These are phyloP conservation scores for Hyperopisus bebe DNA, from an alignment of 2,113 vertebrate species.

Conservation along the genomic window DNA sequence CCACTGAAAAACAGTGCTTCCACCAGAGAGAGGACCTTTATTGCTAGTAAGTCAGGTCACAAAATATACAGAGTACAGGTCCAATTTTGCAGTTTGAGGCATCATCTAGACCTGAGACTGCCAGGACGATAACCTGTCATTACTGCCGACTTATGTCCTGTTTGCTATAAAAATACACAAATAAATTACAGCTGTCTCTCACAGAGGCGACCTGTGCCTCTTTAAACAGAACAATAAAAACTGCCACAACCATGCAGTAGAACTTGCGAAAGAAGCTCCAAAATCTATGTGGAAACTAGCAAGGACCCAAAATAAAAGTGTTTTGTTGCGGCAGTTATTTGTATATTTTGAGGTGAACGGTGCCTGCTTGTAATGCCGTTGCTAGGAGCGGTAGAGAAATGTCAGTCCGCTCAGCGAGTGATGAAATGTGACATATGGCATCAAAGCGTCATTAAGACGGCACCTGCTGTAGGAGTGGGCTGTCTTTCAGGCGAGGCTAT, in stretches of 20 bases:
- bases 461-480: conserved; percentile 75
- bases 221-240: conserved; percentile 15
- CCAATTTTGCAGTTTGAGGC: conserved; percentile 49
- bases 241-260: conserved; percentile 12
- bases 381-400: conserved; percentile 79
- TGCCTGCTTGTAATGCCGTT: conserved; percentile 54
- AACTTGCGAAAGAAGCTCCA: conserved; percentile 26
- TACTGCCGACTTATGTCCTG: conserved; percentile 33
- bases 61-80: conserved; percentile 46
- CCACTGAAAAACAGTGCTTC: not conserved
- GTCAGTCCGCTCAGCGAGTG: conserved; percentile 90
- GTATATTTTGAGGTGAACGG: conserved; percentile 41
- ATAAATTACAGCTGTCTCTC: conserved; percentile 29
- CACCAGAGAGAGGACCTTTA: conserved; percentile 50
- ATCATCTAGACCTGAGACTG: conserved; percentile 42
- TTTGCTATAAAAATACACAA: conserved; percentile 15
- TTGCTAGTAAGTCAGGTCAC: conserved; percentile 53
- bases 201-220: conserved; percentile 17
- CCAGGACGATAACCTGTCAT: conserved; percentile 46
- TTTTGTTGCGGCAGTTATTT: conserved; percentile 41
- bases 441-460: conserved; percentile 88
- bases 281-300: conserved; percentile 23
- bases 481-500: conserved; percentile 72
- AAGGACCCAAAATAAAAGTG: conserved; percentile 46
- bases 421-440: conserved; percentile 95